Percentiles rank a stretch among this genome's conserved stretches.
These are phyloP conservation scores for Cheilosia soror DNA, from an alignment of 2,888 invertebrate genomes.

Conservation along the genomic window DNA sequence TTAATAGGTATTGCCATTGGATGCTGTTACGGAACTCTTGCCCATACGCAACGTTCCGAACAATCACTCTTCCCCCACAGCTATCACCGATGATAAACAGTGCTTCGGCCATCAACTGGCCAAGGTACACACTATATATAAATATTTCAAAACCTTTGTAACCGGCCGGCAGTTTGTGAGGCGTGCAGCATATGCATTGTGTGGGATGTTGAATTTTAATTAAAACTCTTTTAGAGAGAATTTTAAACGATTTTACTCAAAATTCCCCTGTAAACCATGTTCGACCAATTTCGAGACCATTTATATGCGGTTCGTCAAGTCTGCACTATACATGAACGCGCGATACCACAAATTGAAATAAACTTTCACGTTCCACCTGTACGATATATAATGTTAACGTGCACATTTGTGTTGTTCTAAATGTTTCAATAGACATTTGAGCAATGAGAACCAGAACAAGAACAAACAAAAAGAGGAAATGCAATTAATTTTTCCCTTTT, in stretches of 20 bases:
- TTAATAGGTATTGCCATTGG: neutral
- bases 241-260: slow-evolving; percentile 65
- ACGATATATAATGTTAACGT: neutral
- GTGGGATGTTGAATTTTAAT: slow-evolving; percentile 62
- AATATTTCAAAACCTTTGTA: slow-evolving; percentile 43
- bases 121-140: neutral
- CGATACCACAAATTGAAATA: slow-evolving; percentile 62
- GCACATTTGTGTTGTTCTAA: slow-evolving; percentile 47
- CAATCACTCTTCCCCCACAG: neutral
- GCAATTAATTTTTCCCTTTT: slow-evolving; percentile 67
- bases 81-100: slow-evolving; percentile 26
- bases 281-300: slow-evolving; percentile 48
- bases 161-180: slow-evolving; percentile 23
- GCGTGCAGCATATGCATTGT: neutral
- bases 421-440: slow-evolving; percentile 13
- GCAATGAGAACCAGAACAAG: slow-evolving; percentile 36
- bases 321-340: slow-evolving; percentile 10
- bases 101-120: slow-evolving; percentile 13
- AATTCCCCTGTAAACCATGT: slow-evolving; percentile 33
- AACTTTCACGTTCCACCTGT: slow-evolving; percentile 37
- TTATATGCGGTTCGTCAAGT: slow-evolving; percentile 34
- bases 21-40: neutral
- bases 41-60: slow-evolving; percentile 1
- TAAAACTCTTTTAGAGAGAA: slow-evolving; percentile 70
- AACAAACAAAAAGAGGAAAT: slow-evolving; percentile 58